Percentiles rank a stretch among this genome's conserved stretches.
Conservation (phyloP, 2,113 vertebrate genomes). For the Aptenodytes patagonicus region DNA sequence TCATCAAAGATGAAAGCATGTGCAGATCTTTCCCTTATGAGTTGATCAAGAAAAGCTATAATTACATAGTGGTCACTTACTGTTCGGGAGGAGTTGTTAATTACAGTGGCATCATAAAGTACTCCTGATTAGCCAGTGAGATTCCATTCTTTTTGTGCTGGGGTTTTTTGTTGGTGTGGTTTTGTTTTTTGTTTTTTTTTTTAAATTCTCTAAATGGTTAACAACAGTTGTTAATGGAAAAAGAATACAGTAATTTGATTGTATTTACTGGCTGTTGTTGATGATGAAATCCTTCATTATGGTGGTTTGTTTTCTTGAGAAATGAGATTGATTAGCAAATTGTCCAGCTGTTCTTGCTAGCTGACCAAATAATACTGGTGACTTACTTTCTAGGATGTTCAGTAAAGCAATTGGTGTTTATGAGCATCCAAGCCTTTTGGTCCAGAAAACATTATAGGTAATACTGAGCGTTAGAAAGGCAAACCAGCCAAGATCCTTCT, state of each 20-base stretch:
- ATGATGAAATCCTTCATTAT: not conserved
- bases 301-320: not conserved
- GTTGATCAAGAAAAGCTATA: constrained; percentile 34
- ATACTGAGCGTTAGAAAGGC: not conserved
- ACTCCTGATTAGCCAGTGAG: not conserved
- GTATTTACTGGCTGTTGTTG: not conserved
- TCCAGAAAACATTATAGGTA: not conserved
- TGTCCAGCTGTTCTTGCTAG: not conserved
- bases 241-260: not conserved
- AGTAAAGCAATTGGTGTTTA: not conserved
- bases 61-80: constrained; percentile 32
- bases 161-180: too few relatives aligned
- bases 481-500: not conserved
- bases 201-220: not conserved
- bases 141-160: constrained; percentile 6
- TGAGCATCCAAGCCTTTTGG: not conserved
- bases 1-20: constrained; percentile 29
- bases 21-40: constrained; percentile 28
- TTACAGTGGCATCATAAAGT: not conserved
- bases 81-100: constrained; percentile 29
- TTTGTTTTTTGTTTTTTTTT: not conserved
- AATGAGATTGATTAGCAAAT: not conserved
- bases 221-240: not conserved
- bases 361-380: not conserved
- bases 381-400: not conserved